Evolutionary conservation across 2,113 vertebrate species (phyloP).

Genomic region (Salvelinus namaycush): DNA sequence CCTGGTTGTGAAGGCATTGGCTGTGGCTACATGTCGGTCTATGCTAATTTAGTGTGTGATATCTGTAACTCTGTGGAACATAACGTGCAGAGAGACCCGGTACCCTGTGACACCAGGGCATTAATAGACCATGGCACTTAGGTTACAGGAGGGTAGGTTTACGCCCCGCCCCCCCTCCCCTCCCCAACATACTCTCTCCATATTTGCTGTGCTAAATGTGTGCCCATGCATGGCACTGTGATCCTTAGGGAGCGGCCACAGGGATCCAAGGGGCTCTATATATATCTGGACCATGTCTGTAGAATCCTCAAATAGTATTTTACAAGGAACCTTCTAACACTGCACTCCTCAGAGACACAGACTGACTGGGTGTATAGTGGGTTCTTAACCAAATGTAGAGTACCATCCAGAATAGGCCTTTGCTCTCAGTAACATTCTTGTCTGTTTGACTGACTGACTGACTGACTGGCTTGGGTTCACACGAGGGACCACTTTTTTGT

Average conservation of each 20-base stretch:
- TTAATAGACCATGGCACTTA: constrained; percentile 36
- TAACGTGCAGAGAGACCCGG: constrained; percentile 51
- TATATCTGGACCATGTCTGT: constrained; percentile 66
- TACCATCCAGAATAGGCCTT: background rate
- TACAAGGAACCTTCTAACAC: constrained; percentile 33
- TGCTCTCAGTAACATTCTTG: background rate
- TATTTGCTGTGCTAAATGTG: constrained; percentile 64
- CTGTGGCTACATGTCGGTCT: constrained; percentile 22
- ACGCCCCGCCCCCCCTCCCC: constrained; percentile 40
- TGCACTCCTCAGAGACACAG: constrained; percentile 37
- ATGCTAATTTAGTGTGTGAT: constrained; percentile 31
- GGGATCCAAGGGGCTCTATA: constrained; percentile 54
- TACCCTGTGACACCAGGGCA: constrained; percentile 31
- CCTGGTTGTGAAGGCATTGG: background rate
- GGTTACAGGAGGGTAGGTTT: constrained; percentile 65
- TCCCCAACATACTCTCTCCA: constrained; percentile 16
- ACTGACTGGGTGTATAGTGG: background rate
- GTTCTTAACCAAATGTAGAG: background rate
- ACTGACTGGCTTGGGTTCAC: background rate
- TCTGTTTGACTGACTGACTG: constrained; percentile 7
- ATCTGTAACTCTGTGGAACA: constrained; percentile 50
- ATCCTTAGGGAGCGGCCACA: constrained; percentile 48
- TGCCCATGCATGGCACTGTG: constrained; percentile 67
- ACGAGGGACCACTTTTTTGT: background rate
- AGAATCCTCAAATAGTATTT: constrained; percentile 63